phyloP scores from a whole-genome alignment of 2,888 invertebrate genomes.

The Macrosoma leucophasiata region DNA sequence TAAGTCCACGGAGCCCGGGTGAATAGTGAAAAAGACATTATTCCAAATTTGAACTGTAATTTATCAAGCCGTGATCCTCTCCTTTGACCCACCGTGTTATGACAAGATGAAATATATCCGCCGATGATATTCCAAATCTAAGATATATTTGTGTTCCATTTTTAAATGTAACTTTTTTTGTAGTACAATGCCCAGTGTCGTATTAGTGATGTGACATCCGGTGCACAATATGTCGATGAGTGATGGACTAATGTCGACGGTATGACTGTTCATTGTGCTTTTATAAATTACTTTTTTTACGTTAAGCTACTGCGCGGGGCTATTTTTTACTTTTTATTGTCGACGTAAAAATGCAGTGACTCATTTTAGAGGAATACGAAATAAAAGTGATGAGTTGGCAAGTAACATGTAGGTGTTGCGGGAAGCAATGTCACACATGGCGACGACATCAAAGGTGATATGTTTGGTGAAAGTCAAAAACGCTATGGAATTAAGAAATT shows the following conservation, averaged over 20 bases:
- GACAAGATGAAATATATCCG: slow-evolving; percentile 72
- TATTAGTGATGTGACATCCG: slow-evolving; percentile 66
- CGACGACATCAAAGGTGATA: slow-evolving; percentile 38
- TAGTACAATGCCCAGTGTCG: slow-evolving; percentile 34
- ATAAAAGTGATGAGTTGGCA: too few relatives aligned
- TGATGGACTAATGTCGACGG: slow-evolving; percentile 42
- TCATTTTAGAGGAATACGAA: too few relatives aligned
- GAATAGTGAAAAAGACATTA: slow-evolving; percentile 75
- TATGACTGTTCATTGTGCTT: slow-evolving; percentile 25
- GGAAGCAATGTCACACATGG: slow-evolving; percentile 44
- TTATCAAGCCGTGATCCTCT: slow-evolving; percentile 65
- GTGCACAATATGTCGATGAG: slow-evolving; percentile 53
- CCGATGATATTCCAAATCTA: slow-evolving; percentile 66
- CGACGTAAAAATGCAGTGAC: too few relatives aligned
- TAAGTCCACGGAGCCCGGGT: slow-evolving; percentile 36
- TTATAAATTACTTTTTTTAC: slow-evolving; percentile 23
- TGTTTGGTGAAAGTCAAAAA: slow-evolving; percentile 24
- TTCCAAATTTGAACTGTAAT: slow-evolving; percentile 71
- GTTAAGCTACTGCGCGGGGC: slow-evolving; percentile 42
- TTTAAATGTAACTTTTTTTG: slow-evolving; percentile 44
- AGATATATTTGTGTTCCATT: slow-evolving; percentile 47
- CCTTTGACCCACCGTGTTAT: slow-evolving; percentile 72
- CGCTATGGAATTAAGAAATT: not conserved
- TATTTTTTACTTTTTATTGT: slow-evolving; percentile 6
- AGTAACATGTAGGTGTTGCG: slow-evolving; percentile 27